Evolutionary conservation across 2,888 invertebrate genomes (phyloP).

Genomic region (Heliconius ethilla): DNA sequence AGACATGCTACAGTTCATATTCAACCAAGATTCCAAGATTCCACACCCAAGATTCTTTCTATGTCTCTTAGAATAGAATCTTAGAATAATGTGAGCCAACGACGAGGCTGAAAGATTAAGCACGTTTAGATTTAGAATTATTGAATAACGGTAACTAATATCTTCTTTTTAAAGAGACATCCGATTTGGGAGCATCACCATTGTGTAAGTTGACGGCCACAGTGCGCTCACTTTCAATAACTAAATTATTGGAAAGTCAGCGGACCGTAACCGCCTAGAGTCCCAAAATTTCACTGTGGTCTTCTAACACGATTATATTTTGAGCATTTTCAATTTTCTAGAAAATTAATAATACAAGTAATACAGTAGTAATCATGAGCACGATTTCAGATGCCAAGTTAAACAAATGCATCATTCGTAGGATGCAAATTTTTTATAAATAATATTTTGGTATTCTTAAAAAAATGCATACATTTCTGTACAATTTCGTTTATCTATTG

Average conservation of each 20-base stretch:
- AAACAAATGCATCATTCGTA: not conserved
- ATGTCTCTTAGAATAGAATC: too few species aligned
- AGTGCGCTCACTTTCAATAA: constrained; percentile 2
- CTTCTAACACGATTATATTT: not conserved
- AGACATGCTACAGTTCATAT: too few species aligned
- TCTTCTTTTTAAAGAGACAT: not conserved
- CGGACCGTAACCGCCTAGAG: constrained; percentile 10
- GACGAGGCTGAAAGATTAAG: too few species aligned
- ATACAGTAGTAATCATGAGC: not conserved
- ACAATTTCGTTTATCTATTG: not conserved
- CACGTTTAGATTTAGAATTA: too few species aligned
- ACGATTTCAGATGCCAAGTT: not conserved
- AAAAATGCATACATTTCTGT: not conserved
- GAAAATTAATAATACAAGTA: not conserved
- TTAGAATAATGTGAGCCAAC: too few species aligned
- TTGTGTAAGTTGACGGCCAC: not conserved
- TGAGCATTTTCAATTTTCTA: too few species aligned
- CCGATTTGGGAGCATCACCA: too few species aligned
- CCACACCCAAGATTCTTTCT: too few species aligned
- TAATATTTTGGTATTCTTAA: not conserved
- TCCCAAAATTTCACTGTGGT: not conserved
- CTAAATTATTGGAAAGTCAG: constrained; percentile 4
- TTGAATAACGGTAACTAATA: too few species aligned
- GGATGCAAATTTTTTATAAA: not conserved
- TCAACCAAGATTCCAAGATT: too few species aligned